Evolutionary conservation across 2,113 vertebrate species (phyloP).

Genomic region (Amphiprion ocellaris): DNA sequence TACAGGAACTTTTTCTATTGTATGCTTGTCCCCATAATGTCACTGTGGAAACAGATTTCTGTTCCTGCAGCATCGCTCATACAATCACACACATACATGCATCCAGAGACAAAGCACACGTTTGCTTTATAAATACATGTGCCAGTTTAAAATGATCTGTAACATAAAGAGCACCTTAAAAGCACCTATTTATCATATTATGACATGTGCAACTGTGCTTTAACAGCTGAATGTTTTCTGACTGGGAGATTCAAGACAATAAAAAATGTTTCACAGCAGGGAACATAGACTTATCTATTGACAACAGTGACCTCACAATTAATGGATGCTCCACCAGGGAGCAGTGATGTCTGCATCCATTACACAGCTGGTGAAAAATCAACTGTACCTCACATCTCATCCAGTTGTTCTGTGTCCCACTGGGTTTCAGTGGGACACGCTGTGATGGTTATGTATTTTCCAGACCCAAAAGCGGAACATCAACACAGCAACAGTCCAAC

Average conservation of each 20-base stretch:
- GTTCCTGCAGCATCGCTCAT: too few relatives aligned
- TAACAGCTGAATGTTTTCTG: not conserved
- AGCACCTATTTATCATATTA: too few relatives aligned
- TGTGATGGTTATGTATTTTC: too few relatives aligned
- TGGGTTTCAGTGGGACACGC: not conserved
- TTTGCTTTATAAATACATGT: not conserved
- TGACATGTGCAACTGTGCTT: not conserved
- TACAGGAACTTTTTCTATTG: too few relatives aligned
- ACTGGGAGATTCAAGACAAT: not conserved
- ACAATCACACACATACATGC: not conserved
- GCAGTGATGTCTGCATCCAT: constrained; percentile 27
- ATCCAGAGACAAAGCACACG: not conserved
- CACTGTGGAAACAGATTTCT: too few relatives aligned
- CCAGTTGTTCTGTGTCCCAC: constrained; percentile 10
- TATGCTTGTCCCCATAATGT: too few relatives aligned
- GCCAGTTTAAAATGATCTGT: not conserved
- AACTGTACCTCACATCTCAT: constrained; percentile 26
- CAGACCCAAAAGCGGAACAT: too few relatives aligned
- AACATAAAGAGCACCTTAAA: not conserved
- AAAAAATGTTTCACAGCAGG: constrained; percentile 21
- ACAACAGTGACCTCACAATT: constrained; percentile 12
- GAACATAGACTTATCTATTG: constrained; percentile 26
- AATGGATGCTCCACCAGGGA: constrained; percentile 48
- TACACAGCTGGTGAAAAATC: constrained; percentile 48
- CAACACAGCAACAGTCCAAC: too few relatives aligned